Conservation (phyloP, 2,113 vertebrate genomes). For the Ptyas mucosa region DNA sequence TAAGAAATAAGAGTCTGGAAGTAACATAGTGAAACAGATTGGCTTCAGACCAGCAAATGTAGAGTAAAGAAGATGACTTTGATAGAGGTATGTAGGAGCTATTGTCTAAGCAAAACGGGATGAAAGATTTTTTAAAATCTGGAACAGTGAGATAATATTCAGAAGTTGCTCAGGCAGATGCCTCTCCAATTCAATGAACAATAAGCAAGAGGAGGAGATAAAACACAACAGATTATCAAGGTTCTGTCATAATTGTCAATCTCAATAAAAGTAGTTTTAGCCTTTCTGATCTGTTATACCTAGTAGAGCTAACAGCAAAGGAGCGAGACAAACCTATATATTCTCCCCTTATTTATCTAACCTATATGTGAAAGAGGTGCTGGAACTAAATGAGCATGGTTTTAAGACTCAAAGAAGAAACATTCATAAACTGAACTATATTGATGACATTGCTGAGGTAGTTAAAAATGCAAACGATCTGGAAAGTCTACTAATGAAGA, state of each 20-base stretch:
- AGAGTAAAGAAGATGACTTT: not conserved
- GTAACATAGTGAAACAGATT: not conserved
- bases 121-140: not conserved
- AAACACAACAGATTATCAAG: not conserved
- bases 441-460: not conserved
- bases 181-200: not conserved
- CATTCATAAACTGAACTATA: not conserved
- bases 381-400: not conserved
- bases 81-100: not conserved
- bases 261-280: not conserved
- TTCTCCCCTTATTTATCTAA: not conserved
- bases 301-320: not conserved
- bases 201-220: not conserved
- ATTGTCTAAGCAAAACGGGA: not conserved
- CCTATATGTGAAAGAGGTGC: not conserved
- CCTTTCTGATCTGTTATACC: not conserved
- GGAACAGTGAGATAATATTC: not conserved
- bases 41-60: not conserved
- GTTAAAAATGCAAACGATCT: not conserved
- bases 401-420: not conserved
- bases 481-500: not conserved
- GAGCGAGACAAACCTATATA: not conserved
- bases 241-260: not conserved
- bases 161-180: not conserved
- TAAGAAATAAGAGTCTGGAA: not conserved